Percentiles rank a stretch among this genome's conserved stretches.
These are phyloP conservation scores for Crotalus tigris DNA, from an alignment of 2,113 vertebrate genomes.

Conservation along the genomic window DNA sequence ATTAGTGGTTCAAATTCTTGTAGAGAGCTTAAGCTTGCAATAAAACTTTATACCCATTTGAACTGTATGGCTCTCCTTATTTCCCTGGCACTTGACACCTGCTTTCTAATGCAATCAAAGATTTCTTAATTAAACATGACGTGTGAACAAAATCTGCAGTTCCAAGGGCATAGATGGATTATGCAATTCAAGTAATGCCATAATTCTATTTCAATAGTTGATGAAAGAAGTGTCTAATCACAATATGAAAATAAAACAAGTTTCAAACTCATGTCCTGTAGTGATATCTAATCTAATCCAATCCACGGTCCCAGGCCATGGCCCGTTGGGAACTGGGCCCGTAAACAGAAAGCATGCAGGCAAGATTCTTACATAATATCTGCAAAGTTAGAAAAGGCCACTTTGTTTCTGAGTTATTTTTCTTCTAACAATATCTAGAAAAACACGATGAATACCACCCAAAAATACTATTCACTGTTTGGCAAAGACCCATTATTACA, in stretches of 20 bases:
- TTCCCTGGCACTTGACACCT: background rate
- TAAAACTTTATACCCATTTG: background rate
- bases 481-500: conserved; percentile 1
- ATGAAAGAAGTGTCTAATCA: background rate
- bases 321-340: background rate
- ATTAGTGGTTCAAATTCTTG: background rate
- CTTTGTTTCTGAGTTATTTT: background rate
- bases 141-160: background rate
- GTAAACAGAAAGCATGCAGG: background rate
- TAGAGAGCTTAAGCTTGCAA: background rate
- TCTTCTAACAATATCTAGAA: background rate
- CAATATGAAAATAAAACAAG: background rate
- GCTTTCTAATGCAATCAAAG: background rate
- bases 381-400: background rate
- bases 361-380: background rate
- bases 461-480: background rate
- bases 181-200: background rate
- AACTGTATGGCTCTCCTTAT: background rate
- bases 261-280: background rate
- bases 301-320: too few species aligned
- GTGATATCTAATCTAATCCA: background rate
- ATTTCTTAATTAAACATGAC: background rate
- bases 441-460: background rate
- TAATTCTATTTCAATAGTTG: background rate
- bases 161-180: background rate